Percentiles rank a stretch among this genome's conserved stretches.
Conservation (phyloP, 2,113 vertebrate genomes). For the Epinephelus cyanopodus region DNA sequence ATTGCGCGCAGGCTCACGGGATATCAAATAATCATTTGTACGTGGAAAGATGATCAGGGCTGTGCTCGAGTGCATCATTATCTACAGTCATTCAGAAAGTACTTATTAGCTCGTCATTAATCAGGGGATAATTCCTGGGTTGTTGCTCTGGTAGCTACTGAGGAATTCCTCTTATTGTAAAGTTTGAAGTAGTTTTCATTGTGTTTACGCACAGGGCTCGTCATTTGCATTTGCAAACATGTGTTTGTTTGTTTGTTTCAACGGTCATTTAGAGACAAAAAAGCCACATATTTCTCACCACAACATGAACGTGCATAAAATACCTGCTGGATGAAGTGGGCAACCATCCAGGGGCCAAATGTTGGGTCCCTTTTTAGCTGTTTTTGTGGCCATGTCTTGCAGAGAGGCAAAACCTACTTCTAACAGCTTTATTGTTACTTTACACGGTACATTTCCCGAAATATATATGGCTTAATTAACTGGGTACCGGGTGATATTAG, state of each 20-base stretch:
- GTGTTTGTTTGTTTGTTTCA: background rate
- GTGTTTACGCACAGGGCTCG: background rate
- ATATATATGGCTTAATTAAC: background rate
- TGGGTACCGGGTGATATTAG: too few relatives aligned
- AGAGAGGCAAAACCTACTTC: background rate
- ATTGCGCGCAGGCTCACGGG: too few relatives aligned
- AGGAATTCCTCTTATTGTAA: background rate
- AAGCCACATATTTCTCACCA: too few relatives aligned
- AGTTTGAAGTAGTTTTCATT: background rate
- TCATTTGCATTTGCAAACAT: background rate
- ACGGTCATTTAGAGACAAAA: background rate
- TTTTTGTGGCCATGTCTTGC: too few relatives aligned
- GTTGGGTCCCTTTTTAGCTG: background rate
- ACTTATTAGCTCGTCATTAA: background rate
- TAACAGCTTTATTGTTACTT: background rate
- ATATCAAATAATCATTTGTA: background rate
- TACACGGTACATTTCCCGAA: background rate
- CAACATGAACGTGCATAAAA: too few relatives aligned
- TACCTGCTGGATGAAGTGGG: too few relatives aligned
- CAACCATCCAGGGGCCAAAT: too few relatives aligned
- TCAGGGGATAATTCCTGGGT: background rate
- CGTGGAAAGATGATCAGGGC: background rate
- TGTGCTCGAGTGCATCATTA: background rate
- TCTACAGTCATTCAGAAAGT: background rate
- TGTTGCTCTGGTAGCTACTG: background rate